Evolutionary conservation across 1,140 invertebrate genomes (phyloP), one percentile per base, ranked within the genome.

Genomic region (Aphis gossypii): DNA sequence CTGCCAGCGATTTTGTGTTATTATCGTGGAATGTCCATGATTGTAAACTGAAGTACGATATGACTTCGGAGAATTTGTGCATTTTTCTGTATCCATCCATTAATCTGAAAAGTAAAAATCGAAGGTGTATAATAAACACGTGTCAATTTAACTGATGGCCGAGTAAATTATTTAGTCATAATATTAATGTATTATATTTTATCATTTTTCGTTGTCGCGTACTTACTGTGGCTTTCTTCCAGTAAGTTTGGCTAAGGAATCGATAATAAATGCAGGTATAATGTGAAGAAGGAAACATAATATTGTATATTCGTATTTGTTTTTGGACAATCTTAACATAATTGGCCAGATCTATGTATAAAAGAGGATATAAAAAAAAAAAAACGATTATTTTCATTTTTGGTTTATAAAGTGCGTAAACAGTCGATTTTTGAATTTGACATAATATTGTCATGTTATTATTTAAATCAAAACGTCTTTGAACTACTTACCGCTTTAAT

Each of bases 31-130:
- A 94, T 41, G 68, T 93, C 94, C 94, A 94, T 68, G 94, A 94
- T 14, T 94, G 51, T 30, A 92, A 93, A 44, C 91, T 90, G 82
- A 94, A 94, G 83, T 94, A 94, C 2, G 94, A 94, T 38, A 94
- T 83, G 21, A 94, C 94, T 7, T 94, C 76, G 44, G 60, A 46
- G 76, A 98, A 97, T 95, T 97, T 97, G 94, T 97, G 96, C 51
- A 98, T 96, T 95, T 97, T 98, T 87, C 96, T 96, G 95, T 98
- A 98, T 25, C 97, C 96, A 94, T 97, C 97, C 92, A 97, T 95
- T 94, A 98, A 96, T 95, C 96, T 96, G 94, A 46, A 95, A 95
- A 60, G 7, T 20, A 21, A 56, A 90, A n/a, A 41, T 25, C 8
- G 1, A 23, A 20, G 18, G 48, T 21, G 18, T 51, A 20, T 51